These are phyloP conservation scores for Globicephala melas DNA, from an alignment of 2,113 vertebrate species.

Conservation along the genomic window DNA sequence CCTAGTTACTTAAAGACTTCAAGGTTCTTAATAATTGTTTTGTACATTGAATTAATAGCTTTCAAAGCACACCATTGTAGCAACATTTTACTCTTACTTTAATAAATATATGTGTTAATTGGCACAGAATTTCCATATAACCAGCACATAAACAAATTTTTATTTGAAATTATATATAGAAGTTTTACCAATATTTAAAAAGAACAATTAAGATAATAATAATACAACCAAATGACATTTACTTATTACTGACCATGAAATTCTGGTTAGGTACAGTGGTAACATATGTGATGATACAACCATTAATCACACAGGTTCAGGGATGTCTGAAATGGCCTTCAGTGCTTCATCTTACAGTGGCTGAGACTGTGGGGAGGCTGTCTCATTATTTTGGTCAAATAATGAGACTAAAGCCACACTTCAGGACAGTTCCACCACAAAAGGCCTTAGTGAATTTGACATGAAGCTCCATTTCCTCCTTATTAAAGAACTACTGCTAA, in stretches of 20 bases:
- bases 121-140: neutral
- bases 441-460: neutral
- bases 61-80: neutral
- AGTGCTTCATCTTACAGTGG: neutral
- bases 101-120: neutral
- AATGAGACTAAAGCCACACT: neutral
- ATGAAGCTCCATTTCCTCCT: neutral
- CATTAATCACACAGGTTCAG: neutral
- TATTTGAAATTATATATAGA: neutral
- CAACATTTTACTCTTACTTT: neutral
- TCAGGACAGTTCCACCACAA: neutral
- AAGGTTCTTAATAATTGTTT: neutral
- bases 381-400: neutral
- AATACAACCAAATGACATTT: neutral
- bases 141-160: neutral
- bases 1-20: neutral
- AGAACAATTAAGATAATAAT: neutral
- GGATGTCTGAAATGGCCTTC: neutral
- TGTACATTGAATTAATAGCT: neutral
- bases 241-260: neutral
- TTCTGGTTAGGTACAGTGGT: neutral
- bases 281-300: neutral
- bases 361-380: neutral
- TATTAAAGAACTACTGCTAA: neutral
- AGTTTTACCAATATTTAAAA: slow-evolving; percentile 17